Base-by-base conservation (phyloP, 2,113 vertebrate genomes). In the Grammomys dolichurus region DNA sequence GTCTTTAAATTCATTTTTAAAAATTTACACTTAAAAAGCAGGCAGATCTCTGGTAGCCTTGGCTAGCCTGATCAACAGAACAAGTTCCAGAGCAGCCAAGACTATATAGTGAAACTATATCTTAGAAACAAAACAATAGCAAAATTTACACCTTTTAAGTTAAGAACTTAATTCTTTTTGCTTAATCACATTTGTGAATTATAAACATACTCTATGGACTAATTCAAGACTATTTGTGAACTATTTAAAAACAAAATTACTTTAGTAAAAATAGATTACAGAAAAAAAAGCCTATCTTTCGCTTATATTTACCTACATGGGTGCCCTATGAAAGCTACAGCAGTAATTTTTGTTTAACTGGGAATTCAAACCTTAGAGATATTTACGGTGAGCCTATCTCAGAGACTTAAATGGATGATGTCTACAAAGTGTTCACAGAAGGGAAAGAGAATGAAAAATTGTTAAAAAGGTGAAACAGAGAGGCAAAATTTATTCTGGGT, bases 151-250 rank as follows among this genome's bases (percentile, higher is more conserved):
- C 40, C 40, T 40, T 40, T 40, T 40, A 40, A 40, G 40, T 40
- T 40, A 40, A 40, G 40, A 40, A 40, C 40, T 40, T 40, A 81
- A 31, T 69, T 31, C 56, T 60, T 78, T 75, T 73, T 93, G 54
- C 36, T 82, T 58, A 78, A 84, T 69, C 36, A n/a, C 69, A 14
- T 43, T 43, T 80, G 22, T 75, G 16, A 93, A 65, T 3, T 87
- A 72, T 87, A 70, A 92, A 72, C 54, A 26, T 69, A 67, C 56
- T 78, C 82, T 94, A 17, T 43, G 2, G 56, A 63, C 75, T 95
- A 88, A 81, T 22, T 95, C 89, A 96, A 76, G 46, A 78, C 7
- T 91, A 7, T 2, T 92, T 7, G n/a, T 48, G 65, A 88, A 54
- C 51, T 65, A 86, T 36, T 43, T 89, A 77, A 8, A 28, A 93